Base-by-base conservation (phyloP, 2,888 invertebrate genomes). In the Drosophila robusta region DNA sequence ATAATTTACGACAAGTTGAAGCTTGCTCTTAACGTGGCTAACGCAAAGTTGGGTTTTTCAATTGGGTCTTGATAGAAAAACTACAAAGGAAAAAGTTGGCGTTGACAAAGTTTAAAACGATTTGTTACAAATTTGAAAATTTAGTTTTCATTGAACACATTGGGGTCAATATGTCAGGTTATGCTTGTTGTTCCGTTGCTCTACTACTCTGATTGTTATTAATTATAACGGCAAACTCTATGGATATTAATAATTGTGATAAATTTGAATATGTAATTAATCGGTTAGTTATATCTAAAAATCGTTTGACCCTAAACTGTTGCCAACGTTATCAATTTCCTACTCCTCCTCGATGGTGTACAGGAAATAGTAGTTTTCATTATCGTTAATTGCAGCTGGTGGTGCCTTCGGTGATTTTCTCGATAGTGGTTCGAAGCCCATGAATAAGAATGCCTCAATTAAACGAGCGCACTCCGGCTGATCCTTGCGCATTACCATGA, bases 401-500 rank as follows among this genome's bases (percentile, higher is more conserved):
- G 96, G 96, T 87, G 96, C 94, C 90, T 96, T 93, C 60, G 94
- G 95, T 75, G 97, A 96, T 80, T 95, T 96, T 45, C 98, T 97
- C 42, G 97, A 95, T 90, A 98, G 93, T 70, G 97, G 95, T 78
- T 95, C 95, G 93, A 99, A 99, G 69, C 99, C 99, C 94, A 99
- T 95, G 93, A 98, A 98, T 96, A 98, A 97, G 95, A 99, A 99
- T 36, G 98, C 98, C 86, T 98, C 96, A 77, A 99, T 95, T 89
- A 99, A 94, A 81, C 96, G 95, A 55, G 96, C 96, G 93, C 97
- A 95, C 91, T 98, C 98, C 51, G 95, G 92, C 56, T 97, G 95
- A 90, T 96, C 95, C 93, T 97, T 97, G 81, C 95, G 95, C 91
- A 98, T 95, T 93, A 96, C 97, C 91, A 95, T 93, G 70, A 94